These are phyloP conservation scores for Danionella dracula DNA, from an alignment of 2,797 vertebrate genomes.

Conservation along the genomic window DNA sequence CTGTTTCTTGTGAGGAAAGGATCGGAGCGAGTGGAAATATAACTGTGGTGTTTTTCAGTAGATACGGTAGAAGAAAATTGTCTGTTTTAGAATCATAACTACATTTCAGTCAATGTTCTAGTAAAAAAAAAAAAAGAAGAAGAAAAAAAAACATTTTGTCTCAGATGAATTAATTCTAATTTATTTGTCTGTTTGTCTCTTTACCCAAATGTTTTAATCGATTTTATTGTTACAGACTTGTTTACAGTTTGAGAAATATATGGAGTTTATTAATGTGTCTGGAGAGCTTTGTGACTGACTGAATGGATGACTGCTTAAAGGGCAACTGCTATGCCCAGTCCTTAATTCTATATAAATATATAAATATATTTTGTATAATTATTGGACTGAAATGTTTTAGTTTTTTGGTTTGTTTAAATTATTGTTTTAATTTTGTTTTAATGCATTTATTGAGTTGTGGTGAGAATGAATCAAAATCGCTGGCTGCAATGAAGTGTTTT, in stretches of 20 bases:
- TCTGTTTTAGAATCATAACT: constrained; percentile 56
- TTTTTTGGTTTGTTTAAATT: constrained; percentile 40
- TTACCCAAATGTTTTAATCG: constrained; percentile 59
- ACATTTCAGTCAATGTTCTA: constrained; percentile 61
- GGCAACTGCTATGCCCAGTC: constrained; percentile 56
- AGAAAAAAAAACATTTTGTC: constrained; percentile 42
- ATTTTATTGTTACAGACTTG: constrained; percentile 58
- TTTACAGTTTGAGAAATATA: constrained; percentile 62
- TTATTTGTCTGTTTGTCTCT: constrained; percentile 54
- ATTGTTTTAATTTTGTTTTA: constrained; percentile 40
- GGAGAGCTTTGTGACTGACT: constrained; percentile 44
- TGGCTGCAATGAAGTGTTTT: constrained; percentile 61
- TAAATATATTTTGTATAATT: constrained; percentile 64
- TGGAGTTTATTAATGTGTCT: constrained; percentile 59
- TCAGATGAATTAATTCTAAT: constrained; percentile 53
- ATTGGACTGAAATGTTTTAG: constrained; percentile 53
- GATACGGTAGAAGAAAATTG: constrained; percentile 52
- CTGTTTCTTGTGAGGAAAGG: constrained; percentile 48
- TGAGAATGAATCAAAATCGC: constrained; percentile 49
- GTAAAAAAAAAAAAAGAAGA: constrained; percentile 45
- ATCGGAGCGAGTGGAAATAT: constrained; percentile 31
- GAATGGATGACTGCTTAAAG: constrained; percentile 41
- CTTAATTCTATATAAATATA: constrained; percentile 63
- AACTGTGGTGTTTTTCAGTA: constrained; percentile 57
- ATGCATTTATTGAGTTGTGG: constrained; percentile 41